Conservation (phyloP, 2,797 vertebrate species). For the Anguilla pacifica region DNA sequence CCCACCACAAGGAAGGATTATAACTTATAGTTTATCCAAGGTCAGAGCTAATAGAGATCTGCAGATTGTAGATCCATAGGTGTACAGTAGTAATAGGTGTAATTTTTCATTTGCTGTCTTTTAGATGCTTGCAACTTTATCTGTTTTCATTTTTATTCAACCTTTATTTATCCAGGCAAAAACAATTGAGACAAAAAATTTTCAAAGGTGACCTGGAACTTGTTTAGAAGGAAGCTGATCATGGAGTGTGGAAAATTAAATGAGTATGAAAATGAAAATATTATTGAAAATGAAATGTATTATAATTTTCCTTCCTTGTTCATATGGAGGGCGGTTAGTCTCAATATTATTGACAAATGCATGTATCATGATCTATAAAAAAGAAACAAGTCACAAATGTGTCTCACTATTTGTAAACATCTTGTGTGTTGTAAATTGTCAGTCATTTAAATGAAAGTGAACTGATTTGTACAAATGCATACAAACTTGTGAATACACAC, state of each 20-base stretch:
- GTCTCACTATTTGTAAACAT: too few relatives aligned
- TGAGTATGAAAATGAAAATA: neutral
- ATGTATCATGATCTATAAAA: too few relatives aligned
- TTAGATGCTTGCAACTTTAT: neutral
- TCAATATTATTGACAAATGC: too few relatives aligned
- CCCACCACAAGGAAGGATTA: neutral
- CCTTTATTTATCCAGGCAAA: constrained; percentile 1
- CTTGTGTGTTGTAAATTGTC: too few relatives aligned
- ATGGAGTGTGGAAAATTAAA: neutral
- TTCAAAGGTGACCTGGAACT: neutral
- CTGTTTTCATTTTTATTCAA: neutral
- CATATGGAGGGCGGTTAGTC: neutral
- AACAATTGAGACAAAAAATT: neutral
- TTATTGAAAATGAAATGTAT: neutral
- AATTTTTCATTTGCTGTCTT: neutral
- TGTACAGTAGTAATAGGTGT: neutral
- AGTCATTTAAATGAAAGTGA: too few relatives aligned
- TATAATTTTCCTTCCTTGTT: neutral
- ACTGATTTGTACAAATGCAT: too few relatives aligned
- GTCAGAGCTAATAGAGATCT: neutral
- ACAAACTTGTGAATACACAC: too few relatives aligned
- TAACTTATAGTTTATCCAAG: neutral
- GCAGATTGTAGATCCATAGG: neutral
- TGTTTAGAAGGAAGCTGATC: neutral
- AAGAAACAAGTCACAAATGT: too few relatives aligned